Conservation (phyloP, 1,140 invertebrate genomes). For the Drosophila biarmipes region DNA sequence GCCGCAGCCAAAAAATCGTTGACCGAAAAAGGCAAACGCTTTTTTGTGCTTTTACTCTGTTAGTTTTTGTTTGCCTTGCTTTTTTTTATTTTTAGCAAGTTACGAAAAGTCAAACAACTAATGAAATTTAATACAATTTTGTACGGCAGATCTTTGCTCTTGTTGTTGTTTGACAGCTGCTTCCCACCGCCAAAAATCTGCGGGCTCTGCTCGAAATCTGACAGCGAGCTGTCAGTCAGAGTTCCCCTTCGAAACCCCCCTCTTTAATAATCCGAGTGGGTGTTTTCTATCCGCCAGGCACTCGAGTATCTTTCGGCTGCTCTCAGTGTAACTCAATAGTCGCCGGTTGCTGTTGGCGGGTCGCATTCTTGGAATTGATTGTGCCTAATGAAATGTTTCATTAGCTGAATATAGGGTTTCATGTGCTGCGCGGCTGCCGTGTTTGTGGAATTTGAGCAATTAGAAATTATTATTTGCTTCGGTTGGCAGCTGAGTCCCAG, state of each 20-base stretch:
- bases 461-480: conserved; percentile 78
- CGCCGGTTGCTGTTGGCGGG: conserved; percentile 20
- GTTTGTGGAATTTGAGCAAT: conserved; percentile 74
- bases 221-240: conserved; percentile 75
- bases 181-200: conserved; percentile 66
- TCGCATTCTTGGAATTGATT: conserved; percentile 77
- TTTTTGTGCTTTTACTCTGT: conserved; percentile 40
- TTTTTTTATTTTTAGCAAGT: conserved; percentile 42
- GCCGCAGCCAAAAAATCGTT: conserved; percentile 64
- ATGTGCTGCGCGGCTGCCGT: conserved; percentile 29
- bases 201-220: conserved; percentile 71
- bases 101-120: conserved; percentile 77
- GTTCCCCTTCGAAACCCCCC: conserved; percentile 1
- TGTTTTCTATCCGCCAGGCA: conserved; percentile 10
- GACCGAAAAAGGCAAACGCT: conserved; percentile 74
- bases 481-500: conserved; percentile 17
- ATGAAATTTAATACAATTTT: conserved; percentile 81
- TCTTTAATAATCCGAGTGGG: conserved; percentile 36
- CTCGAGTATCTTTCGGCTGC: conserved; percentile 25
- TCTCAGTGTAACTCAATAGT: conserved; percentile 52
- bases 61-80: conserved; percentile 28
- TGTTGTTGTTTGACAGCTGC: conserved; percentile 35
- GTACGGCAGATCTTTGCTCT: conserved; percentile 22
- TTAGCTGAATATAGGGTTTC: conserved; percentile 72
- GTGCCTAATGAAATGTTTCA: conserved; percentile 79